Conservation (phyloP, 2,888 invertebrate species). For the Aromia moschata region DNA sequence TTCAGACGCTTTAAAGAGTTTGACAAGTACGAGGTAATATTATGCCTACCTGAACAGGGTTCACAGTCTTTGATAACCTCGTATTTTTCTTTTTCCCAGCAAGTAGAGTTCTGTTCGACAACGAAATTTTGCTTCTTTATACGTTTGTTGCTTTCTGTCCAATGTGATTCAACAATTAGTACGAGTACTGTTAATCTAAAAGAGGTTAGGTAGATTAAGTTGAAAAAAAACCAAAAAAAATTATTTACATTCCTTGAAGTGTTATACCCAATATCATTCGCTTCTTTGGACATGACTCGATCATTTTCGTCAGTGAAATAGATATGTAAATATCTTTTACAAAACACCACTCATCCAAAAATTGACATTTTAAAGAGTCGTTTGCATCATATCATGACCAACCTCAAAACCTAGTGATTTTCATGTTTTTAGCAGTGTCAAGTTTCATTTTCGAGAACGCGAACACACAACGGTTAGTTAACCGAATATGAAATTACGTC, state of each 20-base stretch:
- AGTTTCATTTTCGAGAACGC: too few relatives aligned
- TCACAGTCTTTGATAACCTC: constrained; percentile 81
- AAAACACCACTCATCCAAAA: background rate
- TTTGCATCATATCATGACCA: too few relatives aligned
- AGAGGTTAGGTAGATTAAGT: constrained; percentile 47
- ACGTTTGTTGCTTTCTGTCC: constrained; percentile 67
- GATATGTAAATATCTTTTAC: background rate
- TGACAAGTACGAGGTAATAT: too few relatives aligned
- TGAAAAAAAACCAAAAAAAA: constrained; percentile 30
- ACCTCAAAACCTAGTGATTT: too few relatives aligned
- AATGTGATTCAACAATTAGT: constrained; percentile 82
- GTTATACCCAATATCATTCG: constrained; percentile 84
- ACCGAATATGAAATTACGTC: too few relatives aligned
- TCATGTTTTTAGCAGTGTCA: too few relatives aligned
- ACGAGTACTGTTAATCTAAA: constrained; percentile 82
- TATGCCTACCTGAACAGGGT: constrained; percentile 88
- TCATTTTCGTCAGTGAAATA: constrained; percentile 66
- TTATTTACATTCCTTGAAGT: constrained; percentile 77
- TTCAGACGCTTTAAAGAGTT: background rate
- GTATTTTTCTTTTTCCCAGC: constrained; percentile 78
- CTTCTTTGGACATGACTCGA: constrained; percentile 84
- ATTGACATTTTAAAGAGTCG: background rate
- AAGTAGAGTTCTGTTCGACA: constrained; percentile 80
- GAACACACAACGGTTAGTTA: too few relatives aligned
- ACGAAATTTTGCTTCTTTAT: constrained; percentile 71